Evolutionary conservation across 2,113 vertebrate genomes (phyloP), one percentile per base, ranked within the genome.

Genomic region (Cettia cetti): DNA sequence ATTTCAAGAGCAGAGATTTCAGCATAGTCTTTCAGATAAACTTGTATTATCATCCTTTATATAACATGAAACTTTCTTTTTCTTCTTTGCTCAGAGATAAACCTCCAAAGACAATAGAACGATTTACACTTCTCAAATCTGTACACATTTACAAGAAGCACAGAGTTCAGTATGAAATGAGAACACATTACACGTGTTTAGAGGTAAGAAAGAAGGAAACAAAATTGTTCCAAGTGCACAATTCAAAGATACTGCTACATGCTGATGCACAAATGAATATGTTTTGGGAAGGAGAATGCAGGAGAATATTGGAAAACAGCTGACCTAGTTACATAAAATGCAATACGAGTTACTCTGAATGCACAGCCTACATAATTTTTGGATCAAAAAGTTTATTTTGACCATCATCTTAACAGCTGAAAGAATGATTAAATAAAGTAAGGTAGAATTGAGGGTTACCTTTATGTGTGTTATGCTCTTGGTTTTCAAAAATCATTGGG

Each of bases 141-240:
- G 96, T 99, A 69, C 99, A 99, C 96, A 99, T 99, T 97, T 99
- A 98, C 96, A 99, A 99, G 97, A 99, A 99, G 56, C 99, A 99
- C 97, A 97, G 99, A 94, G 99, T 99, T 69, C 99, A 99, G 96
- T 99, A 99, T 96, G 99, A 99, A 98, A 99, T 99, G 98, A 98
- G 99, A 95, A 99, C 99, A 10, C 98, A 99, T 89, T 99, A 98
- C 89, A 64, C 98, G 20, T 97, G 96, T 92, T 97, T 99, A 53
- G 98, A 99, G 98, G 99, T 99, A 95, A 98, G 95, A 63, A 93
- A 64, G 54, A 40, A 45, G 15, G 50, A 26, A 37, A 56, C 19
- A 21, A 40, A 27, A 8, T 24, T 8, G 18, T 85, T 87, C 12
- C 63, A 63, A 33, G 11, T 75, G 61, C 23, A 47, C 23, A 50